Conservation (phyloP, 2,888 invertebrate species). For the Galeruca laticollis region DNA sequence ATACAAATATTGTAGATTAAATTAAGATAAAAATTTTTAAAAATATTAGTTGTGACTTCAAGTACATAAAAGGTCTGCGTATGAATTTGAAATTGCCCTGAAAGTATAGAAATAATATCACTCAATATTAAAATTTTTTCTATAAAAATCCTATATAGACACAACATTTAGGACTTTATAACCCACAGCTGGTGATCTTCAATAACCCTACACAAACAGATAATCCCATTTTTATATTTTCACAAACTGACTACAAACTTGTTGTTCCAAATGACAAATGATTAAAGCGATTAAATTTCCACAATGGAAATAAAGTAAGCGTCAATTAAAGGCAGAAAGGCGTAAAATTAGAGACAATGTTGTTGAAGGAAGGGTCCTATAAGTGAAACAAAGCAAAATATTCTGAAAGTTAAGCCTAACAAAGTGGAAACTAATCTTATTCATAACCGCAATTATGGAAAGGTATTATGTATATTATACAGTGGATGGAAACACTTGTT, state of each 20-base stretch:
- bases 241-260: not conserved
- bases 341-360: slow-evolving; percentile 33
- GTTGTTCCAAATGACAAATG: slow-evolving; percentile 3
- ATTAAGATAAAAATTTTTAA: no score
- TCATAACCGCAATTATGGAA: slow-evolving; percentile 59
- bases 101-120: no score
- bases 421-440: slow-evolving; percentile 62
- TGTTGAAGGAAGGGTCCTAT: slow-evolving; percentile 42
- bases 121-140: no score
- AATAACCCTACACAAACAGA: not conserved
- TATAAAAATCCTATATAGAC: no score
- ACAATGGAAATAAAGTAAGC: slow-evolving; percentile 40
- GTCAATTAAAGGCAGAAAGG: slow-evolving; percentile 38
- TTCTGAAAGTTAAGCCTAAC: slow-evolving; percentile 57
- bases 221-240: not conserved
- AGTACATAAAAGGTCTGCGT: no score
- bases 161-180: not conserved
- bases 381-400: slow-evolving; percentile 59
- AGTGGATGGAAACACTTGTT: slow-evolving; percentile 54
- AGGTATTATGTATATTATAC: slow-evolving; percentile 55
- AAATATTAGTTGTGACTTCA: no score
- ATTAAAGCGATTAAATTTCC: slow-evolving; percentile 26
- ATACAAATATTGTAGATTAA: no score
- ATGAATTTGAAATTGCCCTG: no score
- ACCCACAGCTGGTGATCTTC: no score